Evolutionary conservation across 2,888 invertebrate species (phyloP).

Genomic region (Lepidocyrtinus sp.): DNA sequence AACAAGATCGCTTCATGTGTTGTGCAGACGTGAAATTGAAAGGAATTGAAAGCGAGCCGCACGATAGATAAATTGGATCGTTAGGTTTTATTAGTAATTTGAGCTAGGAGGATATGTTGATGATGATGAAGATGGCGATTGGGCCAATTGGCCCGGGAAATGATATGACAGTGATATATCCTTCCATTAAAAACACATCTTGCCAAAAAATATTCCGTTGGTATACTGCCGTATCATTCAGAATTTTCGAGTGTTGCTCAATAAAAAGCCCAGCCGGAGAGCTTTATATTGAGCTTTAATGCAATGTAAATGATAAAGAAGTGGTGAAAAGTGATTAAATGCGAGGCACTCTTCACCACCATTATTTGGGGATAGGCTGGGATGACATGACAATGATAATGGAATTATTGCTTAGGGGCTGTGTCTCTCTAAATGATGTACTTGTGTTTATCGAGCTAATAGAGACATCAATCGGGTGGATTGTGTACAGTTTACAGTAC

Average conservation of each 20-base stretch:
- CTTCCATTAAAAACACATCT: conserved; percentile 68
- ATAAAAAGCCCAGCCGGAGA: no score
- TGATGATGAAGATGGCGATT: conserved; percentile 45
- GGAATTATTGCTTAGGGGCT: conserved; percentile 35
- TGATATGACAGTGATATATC: conserved; percentile 70
- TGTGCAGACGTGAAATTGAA: conserved; percentile 48
- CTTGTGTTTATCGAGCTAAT: no score
- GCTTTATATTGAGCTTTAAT: not conserved
- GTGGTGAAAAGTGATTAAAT: conserved; percentile 48
- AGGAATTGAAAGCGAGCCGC: conserved; percentile 57
- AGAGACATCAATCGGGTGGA: conserved; percentile 29
- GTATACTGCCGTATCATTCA: not conserved
- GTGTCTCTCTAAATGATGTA: no score
- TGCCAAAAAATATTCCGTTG: conserved; percentile 46
- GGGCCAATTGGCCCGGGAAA: conserved; percentile 60
- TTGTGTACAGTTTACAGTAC: conserved; percentile 29
- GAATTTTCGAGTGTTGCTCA: not conserved
- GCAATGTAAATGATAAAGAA: conserved; percentile 21
- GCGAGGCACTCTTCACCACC: conserved; percentile 23
- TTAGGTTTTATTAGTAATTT: conserved; percentile 62
- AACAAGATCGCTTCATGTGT: conserved; percentile 51
- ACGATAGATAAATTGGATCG: conserved; percentile 59
- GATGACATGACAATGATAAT: conserved; percentile 34
- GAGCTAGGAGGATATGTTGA: conserved; percentile 60
- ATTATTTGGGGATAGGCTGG: not conserved